These are phyloP conservation scores for Mastigias papua DNA, from an alignment of 30 jellyfish, hydroid and myxozoan species.

Conservation along the genomic window DNA sequence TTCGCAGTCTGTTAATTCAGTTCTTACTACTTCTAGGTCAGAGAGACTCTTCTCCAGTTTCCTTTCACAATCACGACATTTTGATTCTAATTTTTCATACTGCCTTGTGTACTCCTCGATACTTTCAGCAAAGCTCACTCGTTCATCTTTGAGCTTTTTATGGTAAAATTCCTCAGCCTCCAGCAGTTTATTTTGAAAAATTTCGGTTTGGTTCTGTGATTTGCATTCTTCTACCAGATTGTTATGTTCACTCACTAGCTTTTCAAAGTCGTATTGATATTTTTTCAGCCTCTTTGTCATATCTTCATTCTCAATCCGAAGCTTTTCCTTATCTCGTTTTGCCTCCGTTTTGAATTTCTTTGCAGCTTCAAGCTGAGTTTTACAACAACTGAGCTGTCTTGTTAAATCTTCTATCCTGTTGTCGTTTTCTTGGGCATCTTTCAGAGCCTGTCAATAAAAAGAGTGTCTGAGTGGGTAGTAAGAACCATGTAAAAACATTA, in stretches of 20 bases:
- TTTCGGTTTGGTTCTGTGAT: neutral
- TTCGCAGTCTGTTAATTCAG: neutral
- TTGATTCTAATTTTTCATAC: neutral
- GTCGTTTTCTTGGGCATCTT: neutral
- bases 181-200: neutral
- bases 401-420: neutral
- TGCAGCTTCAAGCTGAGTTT: neutral
- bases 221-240: constrained; percentile 1
- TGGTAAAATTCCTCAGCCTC: neutral
- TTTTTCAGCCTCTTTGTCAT: neutral
- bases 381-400: neutral
- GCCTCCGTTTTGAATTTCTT: neutral
- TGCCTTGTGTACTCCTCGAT: neutral
- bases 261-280: neutral
- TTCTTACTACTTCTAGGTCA: neutral
- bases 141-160: neutral
- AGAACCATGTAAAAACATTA: neutral
- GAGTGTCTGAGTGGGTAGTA: neutral
- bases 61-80: neutral
- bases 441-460: neutral
- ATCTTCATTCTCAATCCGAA: neutral
- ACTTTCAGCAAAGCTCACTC: neutral
- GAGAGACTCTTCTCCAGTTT: neutral
- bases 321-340: neutral
- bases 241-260: neutral